Base-by-base conservation (phyloP, 2,888 invertebrate genomes). In the Nephrotoma flavescens region DNA sequence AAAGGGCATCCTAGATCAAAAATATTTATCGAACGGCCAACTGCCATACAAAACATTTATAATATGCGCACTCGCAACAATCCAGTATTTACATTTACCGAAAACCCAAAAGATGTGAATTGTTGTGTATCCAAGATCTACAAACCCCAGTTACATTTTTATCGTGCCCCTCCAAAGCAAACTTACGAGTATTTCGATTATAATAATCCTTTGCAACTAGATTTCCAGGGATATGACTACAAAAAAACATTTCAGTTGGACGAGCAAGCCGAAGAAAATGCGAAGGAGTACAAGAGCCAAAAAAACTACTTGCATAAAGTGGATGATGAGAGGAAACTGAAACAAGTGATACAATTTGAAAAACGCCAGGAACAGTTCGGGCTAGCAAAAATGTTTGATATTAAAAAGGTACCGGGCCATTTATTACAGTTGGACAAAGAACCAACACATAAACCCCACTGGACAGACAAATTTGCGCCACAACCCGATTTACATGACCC, bases 201-300 rank as follows among this genome's bases (percentile, higher is more conserved):
- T 86, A 90, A 90, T 11, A 91, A 91, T 88, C 91, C 91, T 0
- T 86, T 90, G 42, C 89, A 89, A 11, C 86, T 91, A 83, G 91
- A 91, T 86, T 91, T 90, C 45, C 91, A 91, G 87, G 91, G 91
- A 86, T 88, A 90, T 88, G 91, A 91, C 87, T 91, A 90, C 52
- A 90, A 89, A 88, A 90, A 89, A 83, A 91, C 90, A 0, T 91
- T 90, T 86, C 88, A 89, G 45, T 88, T 88, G 45, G 91, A 91
- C 87, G 91, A 91, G 83, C 90, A 91, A 86, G 89, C 90, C 83
- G 87, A 89, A 4, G 90, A 90, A 87, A 90, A 91, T 87, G 89
- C 89, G 31, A 88, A 89, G 44, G 89, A 90, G 83, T 91, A 90
- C 86, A 89, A 90, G 85, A 89, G 89, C n/a, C 88, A 91, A 1